Evolutionary conservation across 2,113 vertebrate genomes (phyloP).

Genomic region (Plestiodon gilberti): DNA sequence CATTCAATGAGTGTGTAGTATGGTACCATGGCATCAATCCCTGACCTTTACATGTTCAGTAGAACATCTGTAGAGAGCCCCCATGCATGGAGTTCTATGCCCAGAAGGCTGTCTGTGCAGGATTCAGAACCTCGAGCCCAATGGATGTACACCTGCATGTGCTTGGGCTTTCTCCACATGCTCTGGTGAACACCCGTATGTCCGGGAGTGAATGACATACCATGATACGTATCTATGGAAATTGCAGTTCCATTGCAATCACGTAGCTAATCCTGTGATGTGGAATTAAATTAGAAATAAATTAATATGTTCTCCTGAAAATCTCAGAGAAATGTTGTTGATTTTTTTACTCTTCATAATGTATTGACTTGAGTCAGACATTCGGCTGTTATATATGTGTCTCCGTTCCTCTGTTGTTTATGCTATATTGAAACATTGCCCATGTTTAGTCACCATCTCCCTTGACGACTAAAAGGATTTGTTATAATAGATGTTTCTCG

Average conservation of each 20-base stretch:
- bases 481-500: neutral
- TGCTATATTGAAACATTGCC: constrained; percentile 3
- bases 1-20: too few species aligned
- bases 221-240: too few species aligned
- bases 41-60: too few species aligned
- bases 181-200: too few species aligned
- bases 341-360: neutral
- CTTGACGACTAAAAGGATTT: neutral
- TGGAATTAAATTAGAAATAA: neutral
- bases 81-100: too few species aligned
- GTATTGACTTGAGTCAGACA: neutral
- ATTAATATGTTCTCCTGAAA: neutral
- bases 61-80: neutral
- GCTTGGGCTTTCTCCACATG: too few species aligned
- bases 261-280: neutral
- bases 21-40: too few species aligned
- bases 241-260: neutral
- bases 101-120: too few species aligned
- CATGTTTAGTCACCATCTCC: neutral
- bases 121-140: too few species aligned
- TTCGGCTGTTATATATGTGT: neutral
- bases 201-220: too few species aligned
- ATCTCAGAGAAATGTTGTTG: neutral
- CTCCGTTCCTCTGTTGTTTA: neutral
- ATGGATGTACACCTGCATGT: too few species aligned